Conservation (phyloP, 2,888 invertebrate species). For the Tipula lateralis region DNA sequence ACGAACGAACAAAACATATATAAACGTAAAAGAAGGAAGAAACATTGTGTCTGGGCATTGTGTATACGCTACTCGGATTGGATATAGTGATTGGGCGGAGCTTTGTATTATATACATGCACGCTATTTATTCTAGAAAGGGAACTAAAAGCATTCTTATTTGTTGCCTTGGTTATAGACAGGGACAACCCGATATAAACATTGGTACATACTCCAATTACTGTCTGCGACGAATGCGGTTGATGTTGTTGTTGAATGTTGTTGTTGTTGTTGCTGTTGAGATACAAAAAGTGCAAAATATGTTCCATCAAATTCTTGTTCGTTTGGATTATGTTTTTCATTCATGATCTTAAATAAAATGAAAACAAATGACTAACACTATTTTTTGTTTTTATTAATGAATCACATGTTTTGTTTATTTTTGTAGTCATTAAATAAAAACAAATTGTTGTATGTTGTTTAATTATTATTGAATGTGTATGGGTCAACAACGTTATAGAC, state of each 20-base stretch:
- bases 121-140: not conserved
- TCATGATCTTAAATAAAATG: conserved; percentile 12
- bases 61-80: not conserved
- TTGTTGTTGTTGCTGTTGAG: not conserved
- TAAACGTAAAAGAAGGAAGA: not conserved
- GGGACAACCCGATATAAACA: not conserved
- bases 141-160: not conserved
- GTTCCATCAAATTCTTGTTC: not conserved
- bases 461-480: conserved; percentile 1
- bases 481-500: not conserved
- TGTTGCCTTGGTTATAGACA: not conserved
- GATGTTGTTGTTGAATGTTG: not conserved
- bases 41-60: not conserved
- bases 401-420: conserved; percentile 26
- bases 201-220: not conserved
- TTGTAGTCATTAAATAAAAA: not conserved
- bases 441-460: not conserved
- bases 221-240: not conserved
- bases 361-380: conserved; percentile 26
- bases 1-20: not conserved
- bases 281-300: not conserved
- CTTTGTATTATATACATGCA: not conserved
- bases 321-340: conserved; percentile 26
- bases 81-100: not conserved
- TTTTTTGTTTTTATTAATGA: conserved; percentile 27